Evolutionary conservation across 2,113 vertebrate genomes (phyloP).

Genomic region (Eleginops maclovinus): DNA sequence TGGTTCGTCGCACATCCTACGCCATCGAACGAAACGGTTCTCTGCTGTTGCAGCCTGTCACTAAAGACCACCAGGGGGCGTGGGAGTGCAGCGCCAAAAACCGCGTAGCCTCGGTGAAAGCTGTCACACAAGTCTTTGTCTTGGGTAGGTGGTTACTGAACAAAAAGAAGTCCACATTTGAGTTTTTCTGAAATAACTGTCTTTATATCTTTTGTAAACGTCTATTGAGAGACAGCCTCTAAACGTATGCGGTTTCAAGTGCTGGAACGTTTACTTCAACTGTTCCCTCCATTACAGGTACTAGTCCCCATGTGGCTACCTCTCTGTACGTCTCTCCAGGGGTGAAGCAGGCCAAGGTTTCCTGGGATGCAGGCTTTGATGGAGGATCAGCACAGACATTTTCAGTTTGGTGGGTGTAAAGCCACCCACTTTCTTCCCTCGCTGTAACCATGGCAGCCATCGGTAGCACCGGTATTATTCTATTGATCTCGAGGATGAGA

Average conservation of each 20-base stretch:
- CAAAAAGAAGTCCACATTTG: background rate
- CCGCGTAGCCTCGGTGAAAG: conserved; percentile 84
- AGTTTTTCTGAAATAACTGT: conserved; percentile 19
- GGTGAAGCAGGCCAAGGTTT: conserved; percentile 88
- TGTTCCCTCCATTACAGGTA: conserved; percentile 84
- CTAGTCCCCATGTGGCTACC: conserved; percentile 91
- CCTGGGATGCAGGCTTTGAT: conserved; percentile 95
- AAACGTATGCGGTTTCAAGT: conserved; percentile 51
- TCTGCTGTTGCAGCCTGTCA: conserved; percentile 86
- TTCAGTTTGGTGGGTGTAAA: conserved; percentile 90
- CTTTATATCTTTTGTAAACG: conserved; percentile 6
- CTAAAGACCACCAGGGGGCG: conserved; percentile 91
- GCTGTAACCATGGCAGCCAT: conserved; percentile 80
- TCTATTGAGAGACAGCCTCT: conserved; percentile 52
- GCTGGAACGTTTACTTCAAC: conserved; percentile 60
- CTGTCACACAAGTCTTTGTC: conserved; percentile 86
- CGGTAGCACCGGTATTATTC: conserved; percentile 60
- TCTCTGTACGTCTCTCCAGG: conserved; percentile 87
- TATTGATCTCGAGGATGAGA: conserved; percentile 74
- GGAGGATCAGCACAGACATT: conserved; percentile 94
- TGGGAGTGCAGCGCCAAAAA: conserved; percentile 91
- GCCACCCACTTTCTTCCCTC: conserved; percentile 66
- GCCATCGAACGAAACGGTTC: conserved; percentile 86
- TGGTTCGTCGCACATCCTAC: conserved; percentile 73
- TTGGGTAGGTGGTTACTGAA: conserved; percentile 84